These are phyloP conservation scores for Hippoglossus hippoglossus DNA, from an alignment of 2,797 vertebrate genomes.

Conservation along the genomic window DNA sequence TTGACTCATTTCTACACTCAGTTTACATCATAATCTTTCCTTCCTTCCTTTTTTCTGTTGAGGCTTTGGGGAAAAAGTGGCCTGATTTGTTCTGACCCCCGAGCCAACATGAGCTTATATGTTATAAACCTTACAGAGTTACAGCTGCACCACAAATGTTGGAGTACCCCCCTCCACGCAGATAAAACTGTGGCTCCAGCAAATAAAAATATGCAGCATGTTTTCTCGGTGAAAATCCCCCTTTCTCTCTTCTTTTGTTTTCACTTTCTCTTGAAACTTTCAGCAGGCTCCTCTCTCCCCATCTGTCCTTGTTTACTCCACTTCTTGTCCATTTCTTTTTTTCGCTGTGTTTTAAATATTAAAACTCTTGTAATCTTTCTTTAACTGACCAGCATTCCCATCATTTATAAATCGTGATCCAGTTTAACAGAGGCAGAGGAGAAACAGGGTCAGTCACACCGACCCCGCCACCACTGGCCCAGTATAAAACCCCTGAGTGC, in stretches of 20 bases:
- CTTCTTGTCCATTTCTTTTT: slow-evolving; percentile 9
- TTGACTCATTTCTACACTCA: slow-evolving; percentile 10
- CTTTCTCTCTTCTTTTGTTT: slow-evolving; percentile 15
- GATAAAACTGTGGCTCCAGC: slow-evolving; percentile 19
- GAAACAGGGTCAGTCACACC: not conserved
- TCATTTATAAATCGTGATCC: not conserved
- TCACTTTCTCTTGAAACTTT: slow-evolving; percentile 11
- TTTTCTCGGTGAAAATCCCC: slow-evolving; percentile 30
- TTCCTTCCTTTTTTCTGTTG: not conserved
- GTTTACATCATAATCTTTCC: slow-evolving; percentile 1
- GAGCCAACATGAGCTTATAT: not conserved
- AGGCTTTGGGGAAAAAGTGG: not conserved
- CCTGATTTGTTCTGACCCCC: not conserved
- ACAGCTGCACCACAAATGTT: slow-evolving; percentile 1
- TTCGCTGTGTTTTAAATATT: slow-evolving; percentile 2
- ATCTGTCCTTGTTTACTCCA: slow-evolving; percentile 6
- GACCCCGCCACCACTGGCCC: not conserved
- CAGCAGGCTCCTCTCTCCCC: not conserved
- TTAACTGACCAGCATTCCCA: slow-evolving; percentile 7
- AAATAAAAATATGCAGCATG: slow-evolving; percentile 39
- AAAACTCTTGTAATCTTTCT: slow-evolving; percentile 3
- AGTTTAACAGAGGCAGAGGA: not conserved
- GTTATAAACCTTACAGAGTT: not conserved
- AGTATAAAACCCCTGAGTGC: not conserved
- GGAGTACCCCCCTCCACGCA: not conserved